These are phyloP conservation scores for Cirrhinus mrigala DNA, from an alignment of 2,797 vertebrate genomes.

Conservation along the genomic window DNA sequence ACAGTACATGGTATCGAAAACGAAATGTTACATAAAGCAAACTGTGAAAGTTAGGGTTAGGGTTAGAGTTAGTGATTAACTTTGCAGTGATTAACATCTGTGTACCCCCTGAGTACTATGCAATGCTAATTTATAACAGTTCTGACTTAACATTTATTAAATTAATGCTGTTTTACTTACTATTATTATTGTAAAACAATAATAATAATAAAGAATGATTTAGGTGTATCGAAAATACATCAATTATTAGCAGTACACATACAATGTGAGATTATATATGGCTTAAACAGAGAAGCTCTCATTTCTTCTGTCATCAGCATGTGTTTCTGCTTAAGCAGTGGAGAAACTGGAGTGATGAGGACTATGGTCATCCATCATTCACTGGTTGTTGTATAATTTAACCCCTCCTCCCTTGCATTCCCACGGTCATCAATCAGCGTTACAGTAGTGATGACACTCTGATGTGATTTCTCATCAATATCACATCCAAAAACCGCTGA, in stretches of 20 bases:
- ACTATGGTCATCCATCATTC: slow-evolving; percentile 63
- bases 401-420: slow-evolving; percentile 61
- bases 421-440: slow-evolving; percentile 68
- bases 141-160: background rate
- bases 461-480: slow-evolving; percentile 74
- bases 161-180: background rate
- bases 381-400: slow-evolving; percentile 66
- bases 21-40: no score
- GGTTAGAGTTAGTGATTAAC: no score
- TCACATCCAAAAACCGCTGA: slow-evolving; percentile 73
- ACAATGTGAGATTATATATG: background rate
- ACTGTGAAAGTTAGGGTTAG: no score
- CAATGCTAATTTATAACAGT: no score
- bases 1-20: no score
- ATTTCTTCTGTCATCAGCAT: slow-evolving; percentile 61
- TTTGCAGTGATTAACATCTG: no score
- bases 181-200: background rate
- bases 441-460: slow-evolving; percentile 64
- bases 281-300: slow-evolving; percentile 2
- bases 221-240: background rate
- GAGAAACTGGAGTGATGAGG: slow-evolving; percentile 53
- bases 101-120: no score
- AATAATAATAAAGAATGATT: background rate
- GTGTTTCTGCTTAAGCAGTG: slow-evolving; percentile 64
- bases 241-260: background rate